Evolutionary conservation across 2,888 invertebrate genomes (phyloP).

Genomic region (Invenusta paracnida): DNA sequence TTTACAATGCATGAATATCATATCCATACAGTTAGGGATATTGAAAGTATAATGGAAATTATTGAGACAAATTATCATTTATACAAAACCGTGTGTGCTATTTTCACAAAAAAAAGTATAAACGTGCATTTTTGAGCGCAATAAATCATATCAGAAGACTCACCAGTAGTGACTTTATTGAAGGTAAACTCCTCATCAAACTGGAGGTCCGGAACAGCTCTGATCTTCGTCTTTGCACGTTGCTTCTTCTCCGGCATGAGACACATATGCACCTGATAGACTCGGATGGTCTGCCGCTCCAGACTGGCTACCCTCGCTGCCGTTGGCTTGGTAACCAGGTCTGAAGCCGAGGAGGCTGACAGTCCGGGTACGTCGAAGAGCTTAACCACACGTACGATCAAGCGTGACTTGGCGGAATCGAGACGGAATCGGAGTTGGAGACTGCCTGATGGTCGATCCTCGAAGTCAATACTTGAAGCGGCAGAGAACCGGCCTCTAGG

Average conservation of each 20-base stretch:
- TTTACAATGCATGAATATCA: too few species aligned
- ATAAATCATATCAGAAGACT: too few species aligned
- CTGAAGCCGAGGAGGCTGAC: not conserved
- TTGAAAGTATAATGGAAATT: too few species aligned
- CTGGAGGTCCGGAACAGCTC: slow-evolving; percentile 81
- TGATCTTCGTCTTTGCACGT: slow-evolving; percentile 85
- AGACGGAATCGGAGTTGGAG: not conserved
- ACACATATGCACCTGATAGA: slow-evolving; percentile 70
- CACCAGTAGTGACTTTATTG: slow-evolving; percentile 82
- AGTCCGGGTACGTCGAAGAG: not conserved
- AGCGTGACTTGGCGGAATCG: not conserved
- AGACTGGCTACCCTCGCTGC: not conserved
- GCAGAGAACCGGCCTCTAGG: not conserved
- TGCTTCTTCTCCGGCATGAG: slow-evolving; percentile 85
- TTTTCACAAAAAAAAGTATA: too few species aligned
- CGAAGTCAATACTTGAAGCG: not conserved
- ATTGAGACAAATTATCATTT: too few species aligned
- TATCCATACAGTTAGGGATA: too few species aligned
- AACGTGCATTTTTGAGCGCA: too few species aligned
- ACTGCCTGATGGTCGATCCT: not conserved
- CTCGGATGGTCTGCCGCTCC: not conserved
- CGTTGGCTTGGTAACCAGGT: not conserved
- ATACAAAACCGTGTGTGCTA: too few species aligned
- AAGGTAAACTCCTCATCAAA: slow-evolving; percentile 87
- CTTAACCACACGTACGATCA: not conserved